Evolutionary conservation across 2,797 vertebrate species (phyloP).

Genomic region (Artibeus lituratus): DNA sequence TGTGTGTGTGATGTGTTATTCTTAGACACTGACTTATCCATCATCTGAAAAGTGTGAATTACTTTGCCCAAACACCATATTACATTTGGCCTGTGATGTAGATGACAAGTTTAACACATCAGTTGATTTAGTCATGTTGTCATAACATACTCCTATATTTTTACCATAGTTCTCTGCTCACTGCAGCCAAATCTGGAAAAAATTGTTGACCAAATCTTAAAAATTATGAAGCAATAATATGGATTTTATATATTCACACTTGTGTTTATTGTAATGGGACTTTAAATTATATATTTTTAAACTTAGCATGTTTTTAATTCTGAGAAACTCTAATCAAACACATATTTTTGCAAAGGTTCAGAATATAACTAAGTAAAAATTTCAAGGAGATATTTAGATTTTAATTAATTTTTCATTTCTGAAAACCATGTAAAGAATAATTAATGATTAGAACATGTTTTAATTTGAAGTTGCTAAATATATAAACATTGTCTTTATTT

Average conservation of each 20-base stretch:
- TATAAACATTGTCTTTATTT: neutral
- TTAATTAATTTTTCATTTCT: neutral
- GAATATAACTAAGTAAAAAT: neutral
- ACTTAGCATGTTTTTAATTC: neutral
- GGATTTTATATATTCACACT: neutral
- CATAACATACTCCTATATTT: neutral
- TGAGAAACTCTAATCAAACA: constrained; percentile 22
- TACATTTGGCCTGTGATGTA: neutral
- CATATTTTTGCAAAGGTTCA: neutral
- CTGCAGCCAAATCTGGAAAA: neutral
- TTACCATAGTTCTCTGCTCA: neutral
- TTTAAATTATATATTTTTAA: neutral
- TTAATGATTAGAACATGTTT: neutral
- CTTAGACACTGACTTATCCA: neutral
- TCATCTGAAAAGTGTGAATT: constrained; percentile 11
- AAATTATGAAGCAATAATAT: neutral
- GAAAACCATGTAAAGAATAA: neutral
- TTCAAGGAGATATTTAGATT: neutral
- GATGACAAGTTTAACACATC: neutral
- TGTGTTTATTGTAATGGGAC: neutral
- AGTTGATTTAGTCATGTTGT: neutral
- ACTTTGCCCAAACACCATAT: neutral
- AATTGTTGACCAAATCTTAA: neutral
- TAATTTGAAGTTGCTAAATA: constrained; percentile 19
- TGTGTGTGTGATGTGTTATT: neutral